phyloP scores from a whole-genome alignment of 2,113 vertebrate species.

The Xyliphius kryptos region DNA sequence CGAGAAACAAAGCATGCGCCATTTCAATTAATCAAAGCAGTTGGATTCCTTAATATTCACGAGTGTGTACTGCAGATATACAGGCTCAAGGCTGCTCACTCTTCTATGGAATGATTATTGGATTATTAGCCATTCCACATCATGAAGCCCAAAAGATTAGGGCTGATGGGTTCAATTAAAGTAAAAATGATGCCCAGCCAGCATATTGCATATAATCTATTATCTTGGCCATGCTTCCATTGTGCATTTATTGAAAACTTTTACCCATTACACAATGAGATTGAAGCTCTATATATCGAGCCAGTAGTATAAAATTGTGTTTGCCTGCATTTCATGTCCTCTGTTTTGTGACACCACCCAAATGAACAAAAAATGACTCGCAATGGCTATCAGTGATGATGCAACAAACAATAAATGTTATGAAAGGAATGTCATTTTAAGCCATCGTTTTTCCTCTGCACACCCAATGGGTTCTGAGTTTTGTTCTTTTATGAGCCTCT shows the following conservation, averaged over 20 bases:
- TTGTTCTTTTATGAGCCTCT: slow-evolving; percentile 47
- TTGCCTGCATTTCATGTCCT: neutral
- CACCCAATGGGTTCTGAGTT: too few relatives aligned
- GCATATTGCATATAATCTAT: neutral
- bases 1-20: neutral
- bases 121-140: slow-evolving; percentile 12
- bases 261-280: too few relatives aligned
- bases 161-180: slow-evolving; percentile 2
- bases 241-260: neutral
- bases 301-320: too few relatives aligned
- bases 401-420: slow-evolving; percentile 48
- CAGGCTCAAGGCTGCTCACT: neutral
- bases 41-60: neutral
- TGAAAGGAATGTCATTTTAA: too few relatives aligned
- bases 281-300: too few relatives aligned
- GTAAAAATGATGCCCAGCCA: neutral
- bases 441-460: slow-evolving; percentile 40
- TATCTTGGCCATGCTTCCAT: slow-evolving; percentile 4
- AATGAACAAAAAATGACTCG: slow-evolving; percentile 28
- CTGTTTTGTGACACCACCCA: slow-evolving; percentile 17
- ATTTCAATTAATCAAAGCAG: slow-evolving; percentile 1
- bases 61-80: neutral
- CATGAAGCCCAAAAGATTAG: slow-evolving; percentile 4
- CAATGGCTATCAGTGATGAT: slow-evolving; percentile 13
- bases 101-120: neutral